Evolutionary conservation across 2,888 invertebrate genomes (phyloP).

Genomic region (Conchocele bisecta): DNA sequence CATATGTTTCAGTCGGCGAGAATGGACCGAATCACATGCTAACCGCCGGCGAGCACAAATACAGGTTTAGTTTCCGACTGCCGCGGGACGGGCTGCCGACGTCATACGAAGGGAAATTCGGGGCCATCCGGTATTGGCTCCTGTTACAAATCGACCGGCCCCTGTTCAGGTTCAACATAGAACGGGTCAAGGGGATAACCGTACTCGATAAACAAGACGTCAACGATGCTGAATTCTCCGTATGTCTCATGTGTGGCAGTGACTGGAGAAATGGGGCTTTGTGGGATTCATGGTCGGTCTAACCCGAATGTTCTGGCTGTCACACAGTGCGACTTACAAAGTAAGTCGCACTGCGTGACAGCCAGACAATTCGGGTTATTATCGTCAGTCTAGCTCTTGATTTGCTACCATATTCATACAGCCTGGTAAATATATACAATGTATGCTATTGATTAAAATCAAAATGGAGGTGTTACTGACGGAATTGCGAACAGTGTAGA

Average conservation of each 20-base stretch:
- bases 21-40: slow-evolving; percentile 20
- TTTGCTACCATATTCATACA: too few relatives aligned
- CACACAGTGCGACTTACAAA: too few relatives aligned
- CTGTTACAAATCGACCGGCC: slow-evolving; percentile 58
- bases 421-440: too few relatives aligned
- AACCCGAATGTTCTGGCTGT: background rate
- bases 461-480: too few relatives aligned
- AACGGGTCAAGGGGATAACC: slow-evolving; percentile 53
- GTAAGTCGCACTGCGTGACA: too few relatives aligned
- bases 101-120: slow-evolving; percentile 60
- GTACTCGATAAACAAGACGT: slow-evolving; percentile 54
- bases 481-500: too few relatives aligned
- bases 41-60: slow-evolving; percentile 37
- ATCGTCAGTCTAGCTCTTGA: too few relatives aligned
- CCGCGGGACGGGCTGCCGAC: slow-evolving; percentile 56
- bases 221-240: slow-evolving; percentile 27
- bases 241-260: too few relatives aligned
- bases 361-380: too few relatives aligned
- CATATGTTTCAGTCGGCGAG: slow-evolving; percentile 7
- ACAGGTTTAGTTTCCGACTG: slow-evolving; percentile 55
- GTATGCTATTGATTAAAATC: too few relatives aligned
- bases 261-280: too few relatives aligned
- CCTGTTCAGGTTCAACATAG: slow-evolving; percentile 49
- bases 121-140: slow-evolving; percentile 64
- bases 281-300: background rate